phyloP scores from a whole-genome alignment of 2,797 vertebrate species.

The Galagoides demidoff region DNA sequence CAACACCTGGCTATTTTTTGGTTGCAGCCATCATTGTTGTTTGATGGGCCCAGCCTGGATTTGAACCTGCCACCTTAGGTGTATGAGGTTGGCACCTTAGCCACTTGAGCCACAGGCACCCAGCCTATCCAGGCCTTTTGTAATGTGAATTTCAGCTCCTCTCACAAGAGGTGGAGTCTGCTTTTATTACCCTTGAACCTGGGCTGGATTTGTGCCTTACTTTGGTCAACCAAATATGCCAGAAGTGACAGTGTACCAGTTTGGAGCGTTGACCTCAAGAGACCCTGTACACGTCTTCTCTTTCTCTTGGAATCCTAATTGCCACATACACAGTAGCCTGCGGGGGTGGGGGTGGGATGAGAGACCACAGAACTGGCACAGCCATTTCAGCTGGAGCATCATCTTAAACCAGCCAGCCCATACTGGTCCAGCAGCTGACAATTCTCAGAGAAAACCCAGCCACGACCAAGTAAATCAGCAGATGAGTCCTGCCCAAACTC shows the following conservation, averaged over 20 bases:
- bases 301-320: background rate
- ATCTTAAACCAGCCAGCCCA: background rate
- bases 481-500: background rate
- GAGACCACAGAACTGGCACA: background rate
- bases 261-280: background rate
- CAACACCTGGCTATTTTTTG: too few species aligned
- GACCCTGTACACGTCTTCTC: background rate
- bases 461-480: background rate
- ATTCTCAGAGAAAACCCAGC: background rate
- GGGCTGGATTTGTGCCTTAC: background rate
- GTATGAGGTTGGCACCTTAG: too few species aligned
- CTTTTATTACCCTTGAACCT: slow-evolving; percentile 1
- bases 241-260: background rate
- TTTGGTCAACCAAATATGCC: background rate
- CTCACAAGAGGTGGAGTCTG: background rate
- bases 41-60: too few species aligned
- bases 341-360: background rate
- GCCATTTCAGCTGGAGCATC: background rate
- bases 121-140: background rate
- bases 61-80: too few species aligned
- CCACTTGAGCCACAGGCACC: too few species aligned
- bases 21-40: too few species aligned
- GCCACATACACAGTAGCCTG: background rate
- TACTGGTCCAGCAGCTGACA: background rate
- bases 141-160: background rate